phyloP scores from a whole-genome alignment of 2,113 vertebrate species.

The Centropristis striata region DNA sequence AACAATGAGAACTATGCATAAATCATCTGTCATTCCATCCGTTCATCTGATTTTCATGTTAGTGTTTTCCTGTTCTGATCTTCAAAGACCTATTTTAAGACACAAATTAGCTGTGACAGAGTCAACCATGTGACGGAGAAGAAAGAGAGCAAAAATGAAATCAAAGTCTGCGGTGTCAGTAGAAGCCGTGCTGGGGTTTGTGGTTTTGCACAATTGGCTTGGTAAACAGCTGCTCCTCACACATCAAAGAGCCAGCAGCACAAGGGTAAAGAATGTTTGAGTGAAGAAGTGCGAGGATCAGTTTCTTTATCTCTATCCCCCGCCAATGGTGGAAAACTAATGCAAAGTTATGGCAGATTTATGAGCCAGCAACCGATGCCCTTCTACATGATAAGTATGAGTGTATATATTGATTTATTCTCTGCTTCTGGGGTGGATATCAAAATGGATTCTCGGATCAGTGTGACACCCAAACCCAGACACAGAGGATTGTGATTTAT shows the following conservation, averaged over 20 bases:
- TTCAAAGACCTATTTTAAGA: constrained; percentile 63
- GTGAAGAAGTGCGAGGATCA: constrained; percentile 27
- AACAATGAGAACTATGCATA: constrained; percentile 28
- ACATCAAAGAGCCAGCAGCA: constrained; percentile 64
- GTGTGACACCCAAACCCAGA: constrained; percentile 30
- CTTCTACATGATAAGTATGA: constrained; percentile 44
- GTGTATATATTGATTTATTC: constrained; percentile 57
- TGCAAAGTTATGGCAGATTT: constrained; percentile 40
- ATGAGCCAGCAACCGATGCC: constrained; percentile 23
- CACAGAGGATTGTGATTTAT: constrained; percentile 48
- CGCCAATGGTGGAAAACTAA: constrained; percentile 23
- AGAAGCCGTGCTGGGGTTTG: constrained; percentile 56
- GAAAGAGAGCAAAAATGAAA: constrained; percentile 60
- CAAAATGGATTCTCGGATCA: constrained; percentile 56
- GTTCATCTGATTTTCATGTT: constrained; percentile 33
- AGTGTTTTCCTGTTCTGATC: constrained; percentile 42
- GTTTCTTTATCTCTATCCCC: constrained; percentile 34
- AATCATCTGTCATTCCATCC: constrained; percentile 37
- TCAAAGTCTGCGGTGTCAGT: constrained; percentile 68
- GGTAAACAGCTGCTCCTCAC: constrained; percentile 72
- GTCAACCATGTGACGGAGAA: constrained; percentile 53
- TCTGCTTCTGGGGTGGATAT: constrained; percentile 44
- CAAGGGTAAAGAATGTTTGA: constrained; percentile 46
- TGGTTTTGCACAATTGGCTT: constrained; percentile 58
- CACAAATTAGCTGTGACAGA: constrained; percentile 59